These are phyloP conservation scores for Cataglyphis albicans DNA, from an alignment of 2,888 invertebrate genomes.

Conservation along the genomic window DNA sequence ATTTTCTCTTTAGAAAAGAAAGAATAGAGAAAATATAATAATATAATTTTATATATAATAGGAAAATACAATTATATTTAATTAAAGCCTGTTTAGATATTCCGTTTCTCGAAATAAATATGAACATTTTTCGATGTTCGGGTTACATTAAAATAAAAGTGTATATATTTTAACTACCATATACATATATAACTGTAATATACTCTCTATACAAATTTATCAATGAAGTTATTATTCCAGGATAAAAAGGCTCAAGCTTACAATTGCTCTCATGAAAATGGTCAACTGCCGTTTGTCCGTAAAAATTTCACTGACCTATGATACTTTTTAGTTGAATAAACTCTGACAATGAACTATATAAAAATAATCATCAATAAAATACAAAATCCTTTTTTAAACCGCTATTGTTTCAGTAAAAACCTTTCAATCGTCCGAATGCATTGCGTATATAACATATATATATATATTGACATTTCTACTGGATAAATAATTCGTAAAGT, in stretches of 20 bases:
- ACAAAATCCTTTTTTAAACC: slow-evolving; percentile 36
- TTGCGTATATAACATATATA: background rate
- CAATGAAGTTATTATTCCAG: slow-evolving; percentile 1
- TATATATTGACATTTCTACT: slow-evolving; percentile 8
- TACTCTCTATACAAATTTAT: background rate
- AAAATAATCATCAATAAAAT: slow-evolving; percentile 27
- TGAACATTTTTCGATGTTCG: background rate
- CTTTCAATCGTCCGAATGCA: slow-evolving; percentile 24
- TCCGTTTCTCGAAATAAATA: background rate
- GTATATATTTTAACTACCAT: background rate
- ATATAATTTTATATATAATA: background rate
- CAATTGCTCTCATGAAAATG: background rate
- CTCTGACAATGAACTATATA: slow-evolving; percentile 24
- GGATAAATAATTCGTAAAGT: slow-evolving; percentile 41
- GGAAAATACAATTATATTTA: slow-evolving; percentile 7
- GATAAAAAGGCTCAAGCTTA: background rate
- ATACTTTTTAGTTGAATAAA: slow-evolving; percentile 42
- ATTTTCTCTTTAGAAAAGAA: too few relatives aligned
- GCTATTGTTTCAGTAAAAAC: slow-evolving; percentile 30
- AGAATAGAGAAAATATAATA: too few relatives aligned
- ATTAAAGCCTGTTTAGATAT: background rate
- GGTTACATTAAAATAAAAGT: background rate
- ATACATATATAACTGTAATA: background rate
- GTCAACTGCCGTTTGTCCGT: background rate
- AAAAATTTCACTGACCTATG: slow-evolving; percentile 12